A percentile compares a stretch with the other conserved stretches of the same genome.
These are phyloP conservation scores for Aegithalos caudatus DNA, from an alignment of 2,113 vertebrate genomes.

Conservation along the genomic window DNA sequence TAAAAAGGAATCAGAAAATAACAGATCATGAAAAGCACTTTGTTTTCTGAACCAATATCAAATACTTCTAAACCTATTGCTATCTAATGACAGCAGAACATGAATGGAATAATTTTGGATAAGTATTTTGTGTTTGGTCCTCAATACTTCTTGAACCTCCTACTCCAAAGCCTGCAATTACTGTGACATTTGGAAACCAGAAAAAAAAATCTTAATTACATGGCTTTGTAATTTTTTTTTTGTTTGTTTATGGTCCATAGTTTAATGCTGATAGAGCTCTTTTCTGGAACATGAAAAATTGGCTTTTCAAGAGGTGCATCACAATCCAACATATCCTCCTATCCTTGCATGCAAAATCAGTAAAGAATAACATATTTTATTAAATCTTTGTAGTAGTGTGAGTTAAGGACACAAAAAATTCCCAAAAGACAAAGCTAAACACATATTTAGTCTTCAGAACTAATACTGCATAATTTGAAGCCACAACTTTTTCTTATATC, in stretches of 20 bases:
- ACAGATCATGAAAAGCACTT: not conserved
- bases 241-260: not conserved
- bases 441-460: not conserved
- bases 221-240: not conserved
- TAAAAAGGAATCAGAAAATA: not conserved
- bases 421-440: not conserved
- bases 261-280: not conserved
- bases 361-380: not conserved
- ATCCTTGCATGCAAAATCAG: rapidly evolving
- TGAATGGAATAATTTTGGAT: not conserved
- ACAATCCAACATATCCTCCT: not conserved
- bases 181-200: not conserved
- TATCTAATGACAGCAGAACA: not conserved
- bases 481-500: not conserved
- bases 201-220: not conserved
- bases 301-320: not conserved
- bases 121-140: not conserved
- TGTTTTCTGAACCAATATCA: not conserved
- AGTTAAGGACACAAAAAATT: not conserved
- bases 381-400: not conserved
- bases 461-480: not conserved
- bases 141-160: not conserved
- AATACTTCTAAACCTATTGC: not conserved
- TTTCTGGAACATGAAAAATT: not conserved
- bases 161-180: not conserved